phyloP scores from a whole-genome alignment of 1,140 invertebrate species.

The Holcopasites calliopsidis region DNA sequence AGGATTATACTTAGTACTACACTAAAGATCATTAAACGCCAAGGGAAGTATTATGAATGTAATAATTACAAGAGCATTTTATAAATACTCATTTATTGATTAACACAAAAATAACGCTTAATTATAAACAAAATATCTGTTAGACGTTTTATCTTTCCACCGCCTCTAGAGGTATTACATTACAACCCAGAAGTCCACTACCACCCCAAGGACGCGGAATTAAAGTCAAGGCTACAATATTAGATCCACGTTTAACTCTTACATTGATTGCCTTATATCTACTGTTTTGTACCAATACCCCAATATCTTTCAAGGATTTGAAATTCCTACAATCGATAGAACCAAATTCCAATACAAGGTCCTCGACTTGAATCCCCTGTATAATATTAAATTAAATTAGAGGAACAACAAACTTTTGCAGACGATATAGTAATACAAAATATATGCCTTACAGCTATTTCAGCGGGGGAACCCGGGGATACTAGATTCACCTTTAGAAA shows the following conservation, averaged over 20 bases:
- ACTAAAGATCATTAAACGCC: background rate
- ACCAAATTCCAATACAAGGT: constrained; percentile 91
- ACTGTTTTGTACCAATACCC: constrained; percentile 87
- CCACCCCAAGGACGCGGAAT: constrained; percentile 87
- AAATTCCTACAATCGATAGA: constrained; percentile 89
- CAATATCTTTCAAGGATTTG: constrained; percentile 84
- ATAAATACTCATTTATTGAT: constrained; percentile 45
- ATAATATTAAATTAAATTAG: constrained; percentile 63
- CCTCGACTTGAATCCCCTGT: constrained; percentile 88
- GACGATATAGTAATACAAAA: constrained; percentile 30
- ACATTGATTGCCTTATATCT: constrained; percentile 83
- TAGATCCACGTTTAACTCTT: constrained; percentile 81
- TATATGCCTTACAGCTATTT: constrained; percentile 83
- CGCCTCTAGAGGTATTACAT: constrained; percentile 81
- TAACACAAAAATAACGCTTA: constrained; percentile 35
- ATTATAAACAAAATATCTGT: constrained; percentile 29
- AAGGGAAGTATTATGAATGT: background rate
- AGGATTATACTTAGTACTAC: constrained; percentile 26
- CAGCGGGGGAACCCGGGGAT: constrained; percentile 88
- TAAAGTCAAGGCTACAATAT: constrained; percentile 79
- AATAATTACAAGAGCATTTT: constrained; percentile 25
- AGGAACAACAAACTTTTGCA: constrained; percentile 11
- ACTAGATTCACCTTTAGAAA: constrained; percentile 89
- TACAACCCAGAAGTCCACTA: constrained; percentile 88
- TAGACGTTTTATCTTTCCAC: constrained; percentile 77